Conservation (phyloP, 1,140 invertebrate genomes). For the Cephus cinctus region DNA sequence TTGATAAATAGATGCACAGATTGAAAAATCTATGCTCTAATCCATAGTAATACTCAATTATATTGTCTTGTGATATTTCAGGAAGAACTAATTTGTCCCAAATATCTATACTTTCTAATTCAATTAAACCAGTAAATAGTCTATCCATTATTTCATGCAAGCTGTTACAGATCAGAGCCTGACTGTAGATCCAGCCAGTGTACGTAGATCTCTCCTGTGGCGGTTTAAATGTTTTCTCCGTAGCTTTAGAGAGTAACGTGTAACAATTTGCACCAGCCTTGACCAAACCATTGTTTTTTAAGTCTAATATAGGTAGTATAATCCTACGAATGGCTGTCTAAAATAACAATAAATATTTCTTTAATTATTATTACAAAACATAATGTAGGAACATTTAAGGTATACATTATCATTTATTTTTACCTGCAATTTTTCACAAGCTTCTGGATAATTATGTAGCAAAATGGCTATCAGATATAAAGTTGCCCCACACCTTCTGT, state of each 20-base stretch:
- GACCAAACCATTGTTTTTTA: constrained; percentile 28
- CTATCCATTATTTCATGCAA: constrained; percentile 40
- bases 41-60: constrained; percentile 31
- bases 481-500: constrained; percentile 23
- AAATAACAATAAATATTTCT: constrained; percentile 6
- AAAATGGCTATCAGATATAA: constrained; percentile 20
- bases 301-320: constrained; percentile 36
- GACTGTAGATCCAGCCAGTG: constrained; percentile 32
- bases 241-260: constrained; percentile 33
- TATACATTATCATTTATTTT: constrained; percentile 1
- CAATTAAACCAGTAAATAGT: constrained; percentile 30
- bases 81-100: constrained; percentile 33
- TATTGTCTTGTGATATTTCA: constrained; percentile 29
- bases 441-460: constrained; percentile 40
- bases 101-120: constrained; percentile 23
- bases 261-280: constrained; percentile 39
- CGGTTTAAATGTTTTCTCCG: constrained; percentile 38
- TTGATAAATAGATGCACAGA: constrained; percentile 38
- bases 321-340: constrained; percentile 32
- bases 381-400: background rate
- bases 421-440: constrained; percentile 39
- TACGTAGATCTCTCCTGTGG: constrained; percentile 24
- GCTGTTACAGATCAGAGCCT: constrained; percentile 40
- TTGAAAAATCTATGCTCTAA: constrained; percentile 40
- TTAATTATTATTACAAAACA: background rate